A percentile compares a stretch with the other conserved stretches of the same genome.
These are phyloP conservation scores for Dryobotodes eremita DNA, from an alignment of 2,888 invertebrate species.

Conservation along the genomic window DNA sequence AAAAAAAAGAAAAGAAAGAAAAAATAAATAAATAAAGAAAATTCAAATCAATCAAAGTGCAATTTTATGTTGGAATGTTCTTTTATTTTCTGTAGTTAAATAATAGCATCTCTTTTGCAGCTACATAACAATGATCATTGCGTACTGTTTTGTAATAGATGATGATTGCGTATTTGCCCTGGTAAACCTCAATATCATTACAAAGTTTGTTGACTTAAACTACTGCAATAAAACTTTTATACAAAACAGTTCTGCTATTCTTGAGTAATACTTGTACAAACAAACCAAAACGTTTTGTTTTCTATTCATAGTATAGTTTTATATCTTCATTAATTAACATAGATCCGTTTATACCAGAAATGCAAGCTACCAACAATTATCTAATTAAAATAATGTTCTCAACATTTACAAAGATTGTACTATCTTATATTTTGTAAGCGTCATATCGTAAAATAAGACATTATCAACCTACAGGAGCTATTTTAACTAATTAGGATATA, in stretches of 20 bases:
- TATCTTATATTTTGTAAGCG: slow-evolving; percentile 55
- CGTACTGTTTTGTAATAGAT: slow-evolving; percentile 15
- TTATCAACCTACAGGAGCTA: slow-evolving; percentile 45
- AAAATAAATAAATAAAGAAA: no score
- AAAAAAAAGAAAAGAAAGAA: no score
- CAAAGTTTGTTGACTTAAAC: slow-evolving; percentile 36
- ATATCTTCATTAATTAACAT: slow-evolving; percentile 16
- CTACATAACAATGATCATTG: neutral
- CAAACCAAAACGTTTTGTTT: slow-evolving; percentile 22
- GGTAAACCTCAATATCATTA: slow-evolving; percentile 38
- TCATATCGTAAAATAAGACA: slow-evolving; percentile 45
- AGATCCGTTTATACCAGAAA: slow-evolving; percentile 2
- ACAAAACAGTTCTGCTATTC: slow-evolving; percentile 35
- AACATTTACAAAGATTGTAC: slow-evolving; percentile 35
- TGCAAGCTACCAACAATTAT: slow-evolving; percentile 9
- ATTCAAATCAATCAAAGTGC: no score
- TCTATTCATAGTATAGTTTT: neutral
- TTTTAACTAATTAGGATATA: slow-evolving; percentile 45
- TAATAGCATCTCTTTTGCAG: neutral
- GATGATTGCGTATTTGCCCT: slow-evolving; percentile 11
- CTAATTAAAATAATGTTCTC: slow-evolving; percentile 48
- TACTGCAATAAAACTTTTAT: slow-evolving; percentile 43
- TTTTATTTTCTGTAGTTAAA: neutral
- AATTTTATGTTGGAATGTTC: neutral
- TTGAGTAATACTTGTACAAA: slow-evolving; percentile 34